Percentiles rank a stretch among this genome's conserved stretches.
Evolutionary conservation across 2,888 invertebrate genomes (phyloP).

Genomic region (Hypomecis punctinalis): DNA sequence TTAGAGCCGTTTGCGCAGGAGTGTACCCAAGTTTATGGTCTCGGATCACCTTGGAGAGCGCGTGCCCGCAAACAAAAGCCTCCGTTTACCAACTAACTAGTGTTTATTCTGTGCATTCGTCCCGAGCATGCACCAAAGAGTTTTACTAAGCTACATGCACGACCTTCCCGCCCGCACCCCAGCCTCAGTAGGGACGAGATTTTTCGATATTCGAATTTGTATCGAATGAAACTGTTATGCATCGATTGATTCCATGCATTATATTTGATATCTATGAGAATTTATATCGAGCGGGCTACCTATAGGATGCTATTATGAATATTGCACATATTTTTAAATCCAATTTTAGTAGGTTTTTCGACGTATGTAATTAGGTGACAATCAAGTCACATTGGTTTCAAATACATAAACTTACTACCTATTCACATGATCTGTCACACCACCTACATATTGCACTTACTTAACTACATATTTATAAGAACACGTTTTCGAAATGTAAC

Average conservation of each 20-base stretch:
- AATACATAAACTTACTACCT: too few relatives aligned
- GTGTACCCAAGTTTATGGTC: slow-evolving; percentile 43
- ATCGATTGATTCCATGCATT: background rate
- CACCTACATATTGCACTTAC: too few relatives aligned
- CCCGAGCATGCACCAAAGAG: slow-evolving; percentile 1
- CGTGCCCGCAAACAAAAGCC: slow-evolving; percentile 75
- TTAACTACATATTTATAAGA: too few relatives aligned
- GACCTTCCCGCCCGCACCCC: slow-evolving; percentile 41
- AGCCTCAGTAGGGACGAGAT: slow-evolving; percentile 53
- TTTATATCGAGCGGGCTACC: too few relatives aligned
- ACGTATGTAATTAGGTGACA: too few relatives aligned
- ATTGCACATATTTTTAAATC: too few relatives aligned
- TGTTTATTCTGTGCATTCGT: slow-evolving; percentile 26
- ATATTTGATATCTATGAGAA: too few relatives aligned
- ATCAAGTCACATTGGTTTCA: too few relatives aligned
- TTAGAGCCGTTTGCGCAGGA: slow-evolving; percentile 59
- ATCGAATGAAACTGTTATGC: background rate
- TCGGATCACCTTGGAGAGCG: slow-evolving; percentile 56
- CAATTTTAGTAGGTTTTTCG: too few relatives aligned
- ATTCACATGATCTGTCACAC: too few relatives aligned
- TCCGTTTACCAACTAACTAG: slow-evolving; percentile 10
- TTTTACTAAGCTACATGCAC: slow-evolving; percentile 5
- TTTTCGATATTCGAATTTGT: background rate
- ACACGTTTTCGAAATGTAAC: too few relatives aligned
- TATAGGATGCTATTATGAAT: too few relatives aligned